A percentile compares a stretch with the other conserved stretches of the same genome.
Conservation (phyloP, 1,140 invertebrate genomes). For the Riptortus pedestris region DNA sequence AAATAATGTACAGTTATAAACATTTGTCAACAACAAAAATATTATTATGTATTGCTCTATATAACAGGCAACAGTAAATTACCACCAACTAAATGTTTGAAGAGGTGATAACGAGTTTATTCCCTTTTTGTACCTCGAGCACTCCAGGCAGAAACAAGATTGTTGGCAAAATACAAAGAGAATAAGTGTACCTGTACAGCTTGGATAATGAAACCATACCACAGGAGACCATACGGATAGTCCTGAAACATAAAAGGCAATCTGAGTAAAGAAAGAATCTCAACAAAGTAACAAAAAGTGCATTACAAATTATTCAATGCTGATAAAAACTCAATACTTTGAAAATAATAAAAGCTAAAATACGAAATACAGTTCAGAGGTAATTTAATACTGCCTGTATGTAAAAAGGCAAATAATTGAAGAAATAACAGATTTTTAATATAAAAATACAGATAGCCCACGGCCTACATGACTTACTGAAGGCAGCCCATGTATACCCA, state of each 20-base stretch:
- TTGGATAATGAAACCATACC: constrained; percentile 84
- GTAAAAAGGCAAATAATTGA: neutral
- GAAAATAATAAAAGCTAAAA: neutral
- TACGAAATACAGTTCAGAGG: too few species aligned
- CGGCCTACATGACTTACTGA: too few species aligned
- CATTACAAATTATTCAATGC: too few species aligned
- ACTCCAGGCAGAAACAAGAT: constrained; percentile 78
- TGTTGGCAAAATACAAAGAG: constrained; percentile 78
- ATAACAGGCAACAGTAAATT: neutral
- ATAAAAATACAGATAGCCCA: too few species aligned
- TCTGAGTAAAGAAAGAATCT: constrained; percentile 13
- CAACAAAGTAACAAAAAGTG: constrained; percentile 16
- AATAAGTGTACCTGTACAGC: constrained; percentile 86
- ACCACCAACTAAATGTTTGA: neutral
- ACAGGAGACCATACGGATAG: constrained; percentile 82
- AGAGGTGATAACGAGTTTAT: neutral
- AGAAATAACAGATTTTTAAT: constrained; percentile 17
- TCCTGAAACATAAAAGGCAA: constrained; percentile 53
- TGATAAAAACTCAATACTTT: neutral
- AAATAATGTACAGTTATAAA: neutral
- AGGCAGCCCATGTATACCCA: too few species aligned
- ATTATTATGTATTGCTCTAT: neutral
- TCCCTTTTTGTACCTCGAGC: constrained; percentile 45
- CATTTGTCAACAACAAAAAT: neutral
- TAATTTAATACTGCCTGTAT: too few species aligned